phyloP scores from a whole-genome alignment of 2,888 invertebrate genomes.

The Thumatha senex region DNA sequence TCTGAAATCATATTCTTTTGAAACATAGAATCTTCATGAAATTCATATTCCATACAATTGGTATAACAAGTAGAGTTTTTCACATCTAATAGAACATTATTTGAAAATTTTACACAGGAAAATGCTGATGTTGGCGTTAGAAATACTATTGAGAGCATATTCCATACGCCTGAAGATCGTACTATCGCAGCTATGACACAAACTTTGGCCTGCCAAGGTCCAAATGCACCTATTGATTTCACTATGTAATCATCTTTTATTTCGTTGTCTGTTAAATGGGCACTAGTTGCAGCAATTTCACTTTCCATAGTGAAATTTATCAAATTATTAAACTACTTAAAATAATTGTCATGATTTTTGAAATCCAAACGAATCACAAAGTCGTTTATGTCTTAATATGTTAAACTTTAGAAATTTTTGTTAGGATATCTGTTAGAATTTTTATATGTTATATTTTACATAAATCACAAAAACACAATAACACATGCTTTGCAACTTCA shows the following conservation, averaged over 20 bases:
- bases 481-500: not conserved
- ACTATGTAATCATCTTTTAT: conserved; percentile 52
- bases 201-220: conserved; percentile 52
- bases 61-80: conserved; percentile 51
- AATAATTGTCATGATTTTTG: conserved; percentile 9
- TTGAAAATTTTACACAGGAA: conserved; percentile 39
- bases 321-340: not conserved
- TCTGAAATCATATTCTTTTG: conserved; percentile 51
- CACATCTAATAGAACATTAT: conserved; percentile 28
- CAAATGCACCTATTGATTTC: conserved; percentile 55
- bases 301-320: conserved; percentile 22
- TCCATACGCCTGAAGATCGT: conserved; percentile 51
- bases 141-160: conserved; percentile 53
- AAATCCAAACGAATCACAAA: not conserved
- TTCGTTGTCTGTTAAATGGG: conserved; percentile 20
- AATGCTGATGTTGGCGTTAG: conserved; percentile 51
- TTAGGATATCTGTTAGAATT: no score
- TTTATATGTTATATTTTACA: no score
- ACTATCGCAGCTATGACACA: conserved; percentile 41
- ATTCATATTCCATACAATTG: conserved; percentile 49
- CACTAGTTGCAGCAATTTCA: conserved; percentile 15
- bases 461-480: not conserved
- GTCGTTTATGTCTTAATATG: no score
- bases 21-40: conserved; percentile 41
- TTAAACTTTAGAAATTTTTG: no score